phyloP scores from a whole-genome alignment of 2,888 invertebrate genomes.

The Quadroppia sp. region DNA sequence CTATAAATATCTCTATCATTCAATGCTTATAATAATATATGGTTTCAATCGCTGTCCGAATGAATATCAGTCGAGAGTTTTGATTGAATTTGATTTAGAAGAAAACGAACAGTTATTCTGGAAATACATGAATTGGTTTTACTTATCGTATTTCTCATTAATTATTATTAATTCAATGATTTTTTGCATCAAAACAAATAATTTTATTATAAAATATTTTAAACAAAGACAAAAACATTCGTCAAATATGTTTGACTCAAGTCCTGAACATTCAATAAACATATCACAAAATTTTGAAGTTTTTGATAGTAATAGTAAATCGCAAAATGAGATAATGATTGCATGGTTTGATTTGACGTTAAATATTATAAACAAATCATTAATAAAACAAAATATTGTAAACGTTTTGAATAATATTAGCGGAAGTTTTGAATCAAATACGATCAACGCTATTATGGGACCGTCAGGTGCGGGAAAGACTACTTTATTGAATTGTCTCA shows the following conservation, averaged over 20 bases:
- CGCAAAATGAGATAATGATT: not conserved
- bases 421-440: not conserved
- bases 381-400: not conserved
- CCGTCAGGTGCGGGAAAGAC: constrained; percentile 20
- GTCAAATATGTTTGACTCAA: too few relatives aligned
- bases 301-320: not conserved
- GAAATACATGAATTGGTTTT: not conserved
- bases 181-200: too few relatives aligned
- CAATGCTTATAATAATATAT: constrained; percentile 27
- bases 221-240: too few relatives aligned
- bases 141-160: not conserved
- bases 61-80: not conserved
- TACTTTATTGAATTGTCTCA: constrained; percentile 10
- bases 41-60: constrained; percentile 36
- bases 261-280: not conserved
- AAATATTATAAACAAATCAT: not conserved
- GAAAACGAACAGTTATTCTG: not conserved
- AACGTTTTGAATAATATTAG: not conserved
- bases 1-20: constrained; percentile 18
- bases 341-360: constrained; percentile 1
- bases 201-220: too few relatives aligned
- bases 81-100: not conserved
- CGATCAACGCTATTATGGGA: constrained; percentile 15
- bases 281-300: not conserved
- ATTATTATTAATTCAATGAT: not conserved